These are phyloP conservation scores for Drymodes brunneopygia DNA, from an alignment of 2,113 vertebrate species.

Conservation along the genomic window DNA sequence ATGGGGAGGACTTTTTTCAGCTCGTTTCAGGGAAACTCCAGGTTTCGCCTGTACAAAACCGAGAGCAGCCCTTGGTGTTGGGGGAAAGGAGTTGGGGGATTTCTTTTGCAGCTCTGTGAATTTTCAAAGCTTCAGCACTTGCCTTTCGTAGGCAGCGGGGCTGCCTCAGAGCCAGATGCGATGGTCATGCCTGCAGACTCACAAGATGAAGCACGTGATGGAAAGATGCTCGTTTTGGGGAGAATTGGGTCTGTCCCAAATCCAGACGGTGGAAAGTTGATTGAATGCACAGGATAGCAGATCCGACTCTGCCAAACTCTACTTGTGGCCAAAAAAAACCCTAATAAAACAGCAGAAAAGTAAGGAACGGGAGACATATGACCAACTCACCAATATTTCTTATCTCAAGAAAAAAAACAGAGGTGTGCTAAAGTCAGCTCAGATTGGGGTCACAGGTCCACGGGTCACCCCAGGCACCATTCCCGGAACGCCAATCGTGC, in stretches of 20 bases:
- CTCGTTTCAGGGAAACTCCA: neutral
- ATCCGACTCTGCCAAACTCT: neutral
- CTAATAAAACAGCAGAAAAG: neutral
- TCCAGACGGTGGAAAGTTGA: neutral
- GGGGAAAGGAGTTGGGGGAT: neutral
- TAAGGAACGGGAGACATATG: neutral
- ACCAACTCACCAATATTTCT: neutral
- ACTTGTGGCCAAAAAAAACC: neutral
- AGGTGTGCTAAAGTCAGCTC: neutral
- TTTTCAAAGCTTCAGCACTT: neutral
- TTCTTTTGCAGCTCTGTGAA: neutral
- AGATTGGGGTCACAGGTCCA: neutral
- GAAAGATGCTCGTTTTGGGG: neutral
- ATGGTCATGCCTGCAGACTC: neutral
- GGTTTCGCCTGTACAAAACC: neutral
- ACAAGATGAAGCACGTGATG: neutral
- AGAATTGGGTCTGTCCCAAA: neutral
- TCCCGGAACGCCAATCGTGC: accelerated
- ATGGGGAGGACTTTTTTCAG: accelerated
- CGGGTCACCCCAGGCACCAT: accelerated
- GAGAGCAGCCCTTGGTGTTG: neutral
- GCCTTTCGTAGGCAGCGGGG: neutral
- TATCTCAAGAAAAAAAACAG: neutral
- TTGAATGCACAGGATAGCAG: accelerated
- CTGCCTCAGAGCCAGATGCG: neutral